A percentile compares a stretch with the other conserved stretches of the same genome.
These are phyloP conservation scores for Turnix velox DNA, from an alignment of 2,113 vertebrate species.

Conservation along the genomic window DNA sequence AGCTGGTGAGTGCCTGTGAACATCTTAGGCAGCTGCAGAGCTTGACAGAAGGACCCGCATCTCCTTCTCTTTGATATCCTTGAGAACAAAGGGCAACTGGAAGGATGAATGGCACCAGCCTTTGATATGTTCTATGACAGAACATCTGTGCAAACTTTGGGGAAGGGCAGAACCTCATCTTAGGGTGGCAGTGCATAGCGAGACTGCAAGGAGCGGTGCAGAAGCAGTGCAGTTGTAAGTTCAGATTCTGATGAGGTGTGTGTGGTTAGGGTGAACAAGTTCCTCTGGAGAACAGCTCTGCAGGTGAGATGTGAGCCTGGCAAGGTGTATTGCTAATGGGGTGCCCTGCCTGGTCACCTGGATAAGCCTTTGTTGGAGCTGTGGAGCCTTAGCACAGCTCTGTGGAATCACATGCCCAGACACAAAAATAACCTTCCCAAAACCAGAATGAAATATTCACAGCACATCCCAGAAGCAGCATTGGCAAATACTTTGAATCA, in stretches of 20 bases:
- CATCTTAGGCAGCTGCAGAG: background rate
- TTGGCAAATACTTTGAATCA: background rate
- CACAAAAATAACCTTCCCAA: background rate
- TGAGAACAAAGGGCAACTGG: background rate
- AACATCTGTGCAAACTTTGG: background rate
- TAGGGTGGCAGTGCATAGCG: accelerated
- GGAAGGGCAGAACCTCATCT: background rate
- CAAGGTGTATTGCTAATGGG: background rate
- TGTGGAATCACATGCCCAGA: background rate
- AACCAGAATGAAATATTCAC: background rate
- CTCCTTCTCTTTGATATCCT: constrained; percentile 27
- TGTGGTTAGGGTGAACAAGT: accelerated
- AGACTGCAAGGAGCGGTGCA: accelerated
- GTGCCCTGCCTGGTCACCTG: background rate
- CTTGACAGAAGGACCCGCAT: background rate
- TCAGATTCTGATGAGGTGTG: background rate
- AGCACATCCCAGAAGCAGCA: background rate
- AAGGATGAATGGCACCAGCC: background rate
- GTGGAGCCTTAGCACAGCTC: background rate
- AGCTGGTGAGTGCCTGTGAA: background rate
- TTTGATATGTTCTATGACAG: background rate
- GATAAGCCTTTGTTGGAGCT: background rate
- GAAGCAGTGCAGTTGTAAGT: background rate
- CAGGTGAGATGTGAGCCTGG: background rate
- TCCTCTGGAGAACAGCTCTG: background rate